Percentiles rank a stretch among this genome's conserved stretches.
Conservation (phyloP, 1,140 invertebrate genomes). For the Neodiprion virginianus region DNA sequence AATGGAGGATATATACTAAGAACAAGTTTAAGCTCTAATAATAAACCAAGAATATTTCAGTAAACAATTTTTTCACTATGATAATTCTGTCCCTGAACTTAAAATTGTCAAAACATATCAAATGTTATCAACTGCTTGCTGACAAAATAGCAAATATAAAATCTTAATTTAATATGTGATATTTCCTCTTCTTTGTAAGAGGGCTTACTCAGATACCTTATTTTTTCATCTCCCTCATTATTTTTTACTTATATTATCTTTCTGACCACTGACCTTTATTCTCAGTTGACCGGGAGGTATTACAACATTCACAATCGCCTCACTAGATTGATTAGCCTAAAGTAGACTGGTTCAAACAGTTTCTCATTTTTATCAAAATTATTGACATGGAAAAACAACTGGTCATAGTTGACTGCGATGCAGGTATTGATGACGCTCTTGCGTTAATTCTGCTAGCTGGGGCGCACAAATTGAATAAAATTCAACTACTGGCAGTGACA, state of each 20-base stretch:
- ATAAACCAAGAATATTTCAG: constrained; percentile 38
- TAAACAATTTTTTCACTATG: constrained; percentile 21
- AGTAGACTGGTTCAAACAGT: no score
- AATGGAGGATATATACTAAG: constrained; percentile 46
- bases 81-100: no score
- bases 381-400: constrained; percentile 37
- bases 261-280: no score
- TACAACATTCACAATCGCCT: no score
- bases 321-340: no score
- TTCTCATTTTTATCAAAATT: neutral
- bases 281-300: no score
- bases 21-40: constrained; percentile 49
- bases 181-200: no score
- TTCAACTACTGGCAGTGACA: constrained; percentile 69
- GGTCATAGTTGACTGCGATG: constrained; percentile 70
- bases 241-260: neutral
- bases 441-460: constrained; percentile 66
- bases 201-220: no score
- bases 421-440: constrained; percentile 71
- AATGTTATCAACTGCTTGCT: no score
- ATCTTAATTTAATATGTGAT: no score
- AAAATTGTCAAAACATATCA: no score
- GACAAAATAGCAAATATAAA: no score
- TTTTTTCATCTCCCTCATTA: neutral
- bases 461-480: constrained; percentile 58